These are phyloP conservation scores for Zaprionus lachaisei DNA, from an alignment of 1,140 invertebrate genomes.

Conservation along the genomic window DNA sequence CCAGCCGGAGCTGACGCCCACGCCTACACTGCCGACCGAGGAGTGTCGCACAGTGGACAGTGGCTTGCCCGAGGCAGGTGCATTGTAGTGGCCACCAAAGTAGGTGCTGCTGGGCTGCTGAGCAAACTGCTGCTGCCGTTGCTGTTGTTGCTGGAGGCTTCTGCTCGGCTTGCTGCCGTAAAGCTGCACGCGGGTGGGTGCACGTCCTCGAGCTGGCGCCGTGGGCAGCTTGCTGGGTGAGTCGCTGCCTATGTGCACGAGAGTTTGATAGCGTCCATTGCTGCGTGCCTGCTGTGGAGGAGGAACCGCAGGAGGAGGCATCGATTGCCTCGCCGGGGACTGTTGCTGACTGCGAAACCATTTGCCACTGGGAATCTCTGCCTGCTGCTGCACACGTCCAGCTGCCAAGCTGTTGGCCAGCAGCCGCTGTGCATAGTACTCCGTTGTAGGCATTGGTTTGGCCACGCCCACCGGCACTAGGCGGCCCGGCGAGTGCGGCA, in stretches of 20 bases:
- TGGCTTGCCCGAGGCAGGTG: slow-evolving; percentile 41
- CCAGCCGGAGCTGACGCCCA: slow-evolving; percentile 19
- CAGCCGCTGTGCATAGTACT: slow-evolving; percentile 66
- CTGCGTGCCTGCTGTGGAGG: slow-evolving; percentile 10
- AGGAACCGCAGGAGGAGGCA: slow-evolving; percentile 23
- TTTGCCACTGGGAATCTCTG: slow-evolving; percentile 14
- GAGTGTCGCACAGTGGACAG: slow-evolving; percentile 32
- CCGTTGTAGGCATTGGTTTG: slow-evolving; percentile 77
- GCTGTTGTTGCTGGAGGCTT: slow-evolving; percentile 18
- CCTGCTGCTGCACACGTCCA: not conserved
- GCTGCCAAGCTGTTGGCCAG: slow-evolving; percentile 44
- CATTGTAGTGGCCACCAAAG: slow-evolving; percentile 72
- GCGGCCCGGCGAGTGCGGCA: slow-evolving; percentile 71
- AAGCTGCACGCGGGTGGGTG: slow-evolving; percentile 62
- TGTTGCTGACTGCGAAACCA: slow-evolving; percentile 46
- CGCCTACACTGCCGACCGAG: slow-evolving; percentile 18
- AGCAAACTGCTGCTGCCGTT: slow-evolving; percentile 17
- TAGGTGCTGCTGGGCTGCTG: slow-evolving; percentile 48
- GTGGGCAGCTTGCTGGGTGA: slow-evolving; percentile 28
- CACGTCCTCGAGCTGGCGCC: slow-evolving; percentile 51
- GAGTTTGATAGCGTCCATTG: slow-evolving; percentile 66
- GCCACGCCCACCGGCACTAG: slow-evolving; percentile 81
- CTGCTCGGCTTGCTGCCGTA: slow-evolving; percentile 59
- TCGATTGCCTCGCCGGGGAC: slow-evolving; percentile 33
- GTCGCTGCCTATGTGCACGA: slow-evolving; percentile 74